Percentiles rank a stretch among this genome's conserved stretches.
phyloP scores from a whole-genome alignment of 2,888 invertebrate genomes.

The Bimastos eiseni region DNA sequence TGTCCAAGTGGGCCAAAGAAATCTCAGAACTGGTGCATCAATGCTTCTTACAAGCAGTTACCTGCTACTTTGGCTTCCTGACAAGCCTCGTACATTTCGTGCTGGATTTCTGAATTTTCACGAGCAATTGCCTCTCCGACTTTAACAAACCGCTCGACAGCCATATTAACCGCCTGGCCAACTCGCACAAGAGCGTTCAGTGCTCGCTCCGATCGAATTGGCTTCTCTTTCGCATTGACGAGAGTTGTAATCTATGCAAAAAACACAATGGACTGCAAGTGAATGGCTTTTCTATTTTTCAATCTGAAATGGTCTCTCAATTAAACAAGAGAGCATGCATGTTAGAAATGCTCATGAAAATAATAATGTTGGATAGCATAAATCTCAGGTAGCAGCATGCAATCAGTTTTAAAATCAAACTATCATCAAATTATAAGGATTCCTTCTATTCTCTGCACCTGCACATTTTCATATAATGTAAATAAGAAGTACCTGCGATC shows the following conservation, averaged over 20 bases:
- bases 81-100: conserved; percentile 97
- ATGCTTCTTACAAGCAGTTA: conserved; percentile 62
- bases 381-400: too few species aligned
- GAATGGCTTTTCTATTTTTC: too few species aligned
- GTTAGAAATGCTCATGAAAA: too few species aligned
- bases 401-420: too few species aligned
- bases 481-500: too few species aligned
- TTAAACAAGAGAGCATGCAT: too few species aligned
- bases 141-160: conserved; percentile 95
- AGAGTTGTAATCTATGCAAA: conserved; percentile 80
- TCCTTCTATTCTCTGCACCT: too few species aligned
- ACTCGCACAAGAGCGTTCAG: conserved; percentile 78
- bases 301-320: too few species aligned
- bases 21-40: neutral
- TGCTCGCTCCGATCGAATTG: conserved; percentile 68
- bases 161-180: conserved; percentile 92
- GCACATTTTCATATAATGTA: too few species aligned
- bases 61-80: conserved; percentile 94
- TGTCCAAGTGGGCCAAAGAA: too few species aligned
- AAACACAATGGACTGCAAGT: neutral
- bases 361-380: too few species aligned
- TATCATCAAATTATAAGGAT: too few species aligned
- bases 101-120: conserved; percentile 93
- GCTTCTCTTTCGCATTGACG: conserved; percentile 75
- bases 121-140: conserved; percentile 98